Evolutionary conservation across 2,113 vertebrate genomes (phyloP).

Genomic region (Numenius arquata): DNA sequence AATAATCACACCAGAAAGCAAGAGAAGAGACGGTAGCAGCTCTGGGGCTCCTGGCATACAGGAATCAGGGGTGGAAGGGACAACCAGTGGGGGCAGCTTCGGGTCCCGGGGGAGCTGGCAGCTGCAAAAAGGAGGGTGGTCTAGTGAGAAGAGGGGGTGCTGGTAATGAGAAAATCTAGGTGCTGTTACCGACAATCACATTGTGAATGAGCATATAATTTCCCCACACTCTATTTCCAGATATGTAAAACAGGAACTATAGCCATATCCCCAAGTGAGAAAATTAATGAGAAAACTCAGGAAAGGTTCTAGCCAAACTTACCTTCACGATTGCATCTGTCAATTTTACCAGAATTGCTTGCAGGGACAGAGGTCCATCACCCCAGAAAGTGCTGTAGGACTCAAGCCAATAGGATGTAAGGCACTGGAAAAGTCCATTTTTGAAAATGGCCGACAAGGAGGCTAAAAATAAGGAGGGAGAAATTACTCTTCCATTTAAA

Average conservation of each 20-base stretch:
- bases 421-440: neutral
- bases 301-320: neutral
- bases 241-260: neutral
- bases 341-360: neutral
- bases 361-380: neutral
- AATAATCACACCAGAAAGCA: constrained; percentile 52
- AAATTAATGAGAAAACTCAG: neutral
- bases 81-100: neutral
- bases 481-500: constrained; percentile 41
- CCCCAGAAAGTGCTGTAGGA: neutral
- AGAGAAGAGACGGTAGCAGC: neutral
- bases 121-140: neutral
- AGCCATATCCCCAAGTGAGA: neutral
- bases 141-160: neutral
- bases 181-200: neutral
- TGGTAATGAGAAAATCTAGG: neutral
- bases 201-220: neutral
- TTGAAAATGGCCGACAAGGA: neutral
- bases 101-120: neutral
- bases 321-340: neutral
- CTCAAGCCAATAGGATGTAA: neutral
- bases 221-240: neutral
- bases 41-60: neutral
- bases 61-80: neutral
- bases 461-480: constrained; percentile 37